A percentile compares a stretch with the other conserved stretches of the same genome.
These are phyloP conservation scores for Tyto alba DNA, from an alignment of 2,113 vertebrate species.

Conservation along the genomic window DNA sequence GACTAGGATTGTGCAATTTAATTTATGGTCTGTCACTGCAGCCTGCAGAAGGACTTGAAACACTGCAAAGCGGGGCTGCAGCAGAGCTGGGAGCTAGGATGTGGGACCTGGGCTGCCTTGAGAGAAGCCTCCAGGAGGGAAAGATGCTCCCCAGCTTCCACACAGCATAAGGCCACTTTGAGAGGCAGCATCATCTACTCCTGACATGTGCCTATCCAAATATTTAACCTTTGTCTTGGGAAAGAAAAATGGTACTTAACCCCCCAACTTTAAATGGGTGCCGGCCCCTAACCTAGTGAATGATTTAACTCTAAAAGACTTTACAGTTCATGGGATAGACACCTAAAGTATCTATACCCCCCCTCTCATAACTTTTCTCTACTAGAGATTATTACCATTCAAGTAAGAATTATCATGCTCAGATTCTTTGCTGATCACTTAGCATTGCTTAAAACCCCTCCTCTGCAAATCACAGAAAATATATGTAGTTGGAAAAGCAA, in stretches of 20 bases:
- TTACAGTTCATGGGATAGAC: neutral
- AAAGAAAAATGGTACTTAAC: neutral
- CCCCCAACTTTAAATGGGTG: neutral
- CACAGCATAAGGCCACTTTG: neutral
- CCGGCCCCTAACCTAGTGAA: neutral
- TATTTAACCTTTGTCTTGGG: neutral
- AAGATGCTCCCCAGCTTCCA: neutral
- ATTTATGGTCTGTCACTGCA: neutral
- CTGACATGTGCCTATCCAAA: neutral
- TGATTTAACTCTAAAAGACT: neutral
- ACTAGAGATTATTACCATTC: neutral
- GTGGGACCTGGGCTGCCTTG: neutral
- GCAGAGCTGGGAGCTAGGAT: neutral
- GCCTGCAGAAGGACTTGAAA: neutral
- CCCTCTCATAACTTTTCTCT: neutral
- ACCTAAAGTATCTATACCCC: neutral
- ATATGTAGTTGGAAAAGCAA: neutral
- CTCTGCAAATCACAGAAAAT: neutral
- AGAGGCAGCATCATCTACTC: neutral
- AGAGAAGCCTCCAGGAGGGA: neutral
- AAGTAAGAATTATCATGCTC: neutral
- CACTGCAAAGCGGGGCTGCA: neutral
- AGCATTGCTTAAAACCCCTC: neutral
- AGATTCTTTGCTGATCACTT: neutral
- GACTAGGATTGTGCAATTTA: neutral